Conservation (phyloP, 1,140 invertebrate genomes). For the Caerostris darwini region DNA sequence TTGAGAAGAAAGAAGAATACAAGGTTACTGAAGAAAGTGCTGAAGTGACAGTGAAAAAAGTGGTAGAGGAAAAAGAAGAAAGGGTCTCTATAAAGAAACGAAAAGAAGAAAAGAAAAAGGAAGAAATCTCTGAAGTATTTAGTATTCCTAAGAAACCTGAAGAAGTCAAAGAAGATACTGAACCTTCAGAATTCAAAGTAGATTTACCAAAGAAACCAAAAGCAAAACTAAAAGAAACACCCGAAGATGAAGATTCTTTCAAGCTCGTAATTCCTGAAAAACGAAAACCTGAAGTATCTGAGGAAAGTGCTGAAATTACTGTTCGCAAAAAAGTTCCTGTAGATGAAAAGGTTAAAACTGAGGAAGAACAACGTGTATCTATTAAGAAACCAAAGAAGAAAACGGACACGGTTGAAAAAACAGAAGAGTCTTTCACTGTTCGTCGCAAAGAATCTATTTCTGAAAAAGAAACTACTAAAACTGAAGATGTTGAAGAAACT, state of each 20-base stretch:
- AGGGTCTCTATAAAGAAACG: slow-evolving; percentile 59
- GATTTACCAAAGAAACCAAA: slow-evolving; percentile 87
- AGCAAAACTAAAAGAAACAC: slow-evolving; percentile 11
- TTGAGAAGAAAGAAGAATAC: slow-evolving; percentile 55
- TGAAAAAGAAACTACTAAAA: slow-evolving; percentile 4
- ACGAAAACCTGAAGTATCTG: slow-evolving; percentile 78
- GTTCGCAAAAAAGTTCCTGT: slow-evolving; percentile 45
- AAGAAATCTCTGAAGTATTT: slow-evolving; percentile 65
- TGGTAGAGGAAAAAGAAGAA: slow-evolving; percentile 76
- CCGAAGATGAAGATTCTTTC: slow-evolving; percentile 47
- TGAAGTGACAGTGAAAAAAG: slow-evolving; percentile 71
- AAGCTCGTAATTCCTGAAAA: slow-evolving; percentile 40
- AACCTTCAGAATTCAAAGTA: slow-evolving; percentile 85
- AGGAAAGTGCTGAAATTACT: slow-evolving; percentile 59
- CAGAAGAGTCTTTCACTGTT: slow-evolving; percentile 72
- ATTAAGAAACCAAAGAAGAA: slow-evolving; percentile 77
- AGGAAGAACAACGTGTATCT: slow-evolving; percentile 69
- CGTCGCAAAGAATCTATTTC: slow-evolving; percentile 66
- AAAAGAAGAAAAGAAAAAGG: slow-evolving; percentile 61
- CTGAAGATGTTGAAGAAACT: slow-evolving; percentile 79
- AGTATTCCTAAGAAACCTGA: slow-evolving; percentile 28
- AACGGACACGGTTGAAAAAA: slow-evolving; percentile 19
- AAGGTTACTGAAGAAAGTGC: slow-evolving; percentile 72
- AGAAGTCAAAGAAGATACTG: slow-evolving; percentile 86
- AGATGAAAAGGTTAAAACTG: slow-evolving; percentile 12